Evolutionary conservation across 2,113 vertebrate species (phyloP), one percentile per base, ranked within the genome.

Genomic region (Cygnus atratus): DNA sequence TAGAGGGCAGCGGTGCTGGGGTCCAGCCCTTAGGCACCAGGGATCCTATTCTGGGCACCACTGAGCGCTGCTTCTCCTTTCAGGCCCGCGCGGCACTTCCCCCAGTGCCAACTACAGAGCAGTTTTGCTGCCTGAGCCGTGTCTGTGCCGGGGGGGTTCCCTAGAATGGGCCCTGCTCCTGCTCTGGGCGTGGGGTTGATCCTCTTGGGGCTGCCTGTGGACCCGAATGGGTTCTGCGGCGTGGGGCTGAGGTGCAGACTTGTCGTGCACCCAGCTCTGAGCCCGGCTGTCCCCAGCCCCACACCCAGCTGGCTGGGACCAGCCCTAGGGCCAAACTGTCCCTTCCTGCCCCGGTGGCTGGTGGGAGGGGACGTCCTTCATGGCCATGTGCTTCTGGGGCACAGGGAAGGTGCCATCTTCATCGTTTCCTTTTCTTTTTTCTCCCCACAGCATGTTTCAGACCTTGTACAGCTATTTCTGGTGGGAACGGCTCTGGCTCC

Each of bases 401-500:
- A 29, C 25, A 26, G 52, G 52, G 52, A 55, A 16, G 26, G 52
- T 31, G 59, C n/a, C 59, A 8, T 61, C 33, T 28, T 54, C 52
- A 54, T 28, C 37, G 11, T 8, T 2, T 46, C 31, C 73, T 61
- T 39, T 25, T 26, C 11, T 17, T 4, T 18, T 15, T 22, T 3
- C 22, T 11, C 39, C 37, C 24, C 44, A 31, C 25, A 99, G 99
- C 95, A 99, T 99, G 99, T 97, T 99, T 54, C 98, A 97, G 83
- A 98, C 97, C 48, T 88, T 99, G 91, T 99, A 98, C 63, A 98
- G 98, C 62, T 98, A 98, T 84, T 99, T 99, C 93, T 99, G 99
- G 99, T 99, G 99, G 98, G 99, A 99, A 84, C 97, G 97, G 83
- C 98, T 99, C 35, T 99, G 99, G 99, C 98, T 99, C 66, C 99